These are phyloP conservation scores for Tragelaphus strepsiceros DNA, from an alignment of 2,113 vertebrate species.

Conservation along the genomic window DNA sequence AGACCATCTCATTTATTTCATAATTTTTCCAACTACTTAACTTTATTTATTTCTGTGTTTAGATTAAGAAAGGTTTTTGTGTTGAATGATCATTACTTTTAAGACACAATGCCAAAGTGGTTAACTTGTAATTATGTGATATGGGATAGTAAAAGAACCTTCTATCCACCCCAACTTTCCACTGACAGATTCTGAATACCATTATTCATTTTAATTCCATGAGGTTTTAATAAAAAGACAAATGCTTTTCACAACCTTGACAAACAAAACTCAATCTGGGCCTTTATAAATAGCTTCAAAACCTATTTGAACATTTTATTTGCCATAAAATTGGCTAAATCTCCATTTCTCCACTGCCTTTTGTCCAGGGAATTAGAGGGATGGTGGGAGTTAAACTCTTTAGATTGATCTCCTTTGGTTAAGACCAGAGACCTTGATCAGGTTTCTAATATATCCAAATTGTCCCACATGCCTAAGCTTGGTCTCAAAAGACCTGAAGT, in stretches of 20 bases:
- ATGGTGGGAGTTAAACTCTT: background rate
- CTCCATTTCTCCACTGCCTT: background rate
- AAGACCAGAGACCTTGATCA: background rate
- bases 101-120: background rate
- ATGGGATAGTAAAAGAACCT: background rate
- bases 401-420: background rate
- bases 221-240: conserved; percentile 6
- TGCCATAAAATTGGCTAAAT: background rate
- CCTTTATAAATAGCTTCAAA: conserved; percentile 13
- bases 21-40: background rate
- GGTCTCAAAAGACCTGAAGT: conserved; percentile 47
- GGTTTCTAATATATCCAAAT: background rate
- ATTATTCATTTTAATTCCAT: background rate
- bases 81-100: background rate
- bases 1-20: background rate
- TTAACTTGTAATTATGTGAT: background rate
- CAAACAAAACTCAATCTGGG: conserved; percentile 7
- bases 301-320: background rate
- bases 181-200: background rate
- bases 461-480: background rate
- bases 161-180: background rate
- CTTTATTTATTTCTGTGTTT: background rate
- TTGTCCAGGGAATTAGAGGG: background rate
- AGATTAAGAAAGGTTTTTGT: background rate
- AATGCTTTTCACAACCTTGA: conserved; percentile 24